Evolutionary conservation across 2,888 invertebrate genomes (phyloP), one percentile per base, ranked within the genome.

Genomic region (Sericinus montela): DNA sequence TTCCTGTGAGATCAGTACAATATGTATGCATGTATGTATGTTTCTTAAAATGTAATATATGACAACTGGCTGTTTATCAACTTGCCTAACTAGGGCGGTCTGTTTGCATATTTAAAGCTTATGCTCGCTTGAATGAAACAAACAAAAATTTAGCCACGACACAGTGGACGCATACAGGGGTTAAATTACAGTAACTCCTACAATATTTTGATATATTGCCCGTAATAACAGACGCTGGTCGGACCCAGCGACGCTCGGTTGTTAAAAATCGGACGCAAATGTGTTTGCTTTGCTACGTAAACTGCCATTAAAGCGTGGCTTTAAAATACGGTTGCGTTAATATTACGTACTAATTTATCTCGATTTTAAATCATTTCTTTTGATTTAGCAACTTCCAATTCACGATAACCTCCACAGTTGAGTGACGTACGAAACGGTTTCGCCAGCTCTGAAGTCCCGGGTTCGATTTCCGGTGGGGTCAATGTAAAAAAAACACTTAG

Each of bases 151-250:
- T 35, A 60, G 63, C 65, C 56, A 51, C 55, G 60, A 65, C 57
- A 57, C 61, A 63, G 52, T 51, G 59, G 59, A 52, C 48, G 60
- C 67, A 85, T 83, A 86, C 77, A 79, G 60, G 69, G 74, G 70
- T 72, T 66, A 72, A 79, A 81, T 79, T 76, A 76, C 78, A 75
- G 74, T 60, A 61, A 67, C 69, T 77, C 76, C 72, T 72, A 76
- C 72, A 78, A 78, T 82, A 78, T 81, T 84, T 79, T 87, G 87
- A 88, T 86, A 80, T 86, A 87, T 86, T 77, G 72, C 76, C 71
- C 63, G 53, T 88, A 88, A 87, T 88, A 87, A 85, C 73, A 80
- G 79, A 52, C 61, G 40, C 54, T 53, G 58, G 67, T 66, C 59
- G 62, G 63, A 60, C 35, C 60, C 16, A 58, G 57, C 66, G 67